Base-by-base conservation (phyloP, 2,113 vertebrate genomes). In the Baryphthengus martii region DNA sequence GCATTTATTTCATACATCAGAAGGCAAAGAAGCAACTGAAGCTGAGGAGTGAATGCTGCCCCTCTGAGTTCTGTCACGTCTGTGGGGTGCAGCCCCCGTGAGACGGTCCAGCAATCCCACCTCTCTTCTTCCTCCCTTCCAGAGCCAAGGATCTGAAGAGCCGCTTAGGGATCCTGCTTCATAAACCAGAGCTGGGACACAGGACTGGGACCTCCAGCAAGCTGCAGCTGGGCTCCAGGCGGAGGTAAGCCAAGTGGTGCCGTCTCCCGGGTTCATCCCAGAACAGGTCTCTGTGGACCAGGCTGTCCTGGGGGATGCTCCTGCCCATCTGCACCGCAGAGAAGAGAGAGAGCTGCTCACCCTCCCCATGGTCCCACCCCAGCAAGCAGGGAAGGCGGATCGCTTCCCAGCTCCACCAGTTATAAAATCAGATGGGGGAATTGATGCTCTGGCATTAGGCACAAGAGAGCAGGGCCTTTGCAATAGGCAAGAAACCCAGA, bases 131-230 rank as follows among this genome's bases (percentile, higher is more conserved):
- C 85, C 93, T 67, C 85, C 68, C 87, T 96, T 82, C 49, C 95
- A 99, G 99, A 97, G 99, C 98, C 81, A 99, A 99, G 96, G 98
- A 98, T 90, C 97, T 99, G 92, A 99, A 99, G 95, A 98, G 97
- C 17, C 98, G 98, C 23, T 97, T 99, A 87, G 97, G 98, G 71
- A 98, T 98, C 97, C 97, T 99, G 91, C 97, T 99, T 90, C 98
- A 98, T 31, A 99, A 98, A 81, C 91, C 98, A 7, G 98, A 98
- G 39, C 93, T 96, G 89, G 94, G 97, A 52, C 96, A 97, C 8
- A 87, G 95, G 39, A 20, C 31, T 1, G 94, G 97, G 14, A 94
- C 37, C 19, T 53, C 76, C 33, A 79, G 94, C 96, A 98, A 97
- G 66, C 84, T 97, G 33, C 96, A 97, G 65, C 92, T 96, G 95